Evolutionary conservation across 2,888 invertebrate species (phyloP).

Genomic region (Arge pagana): DNA sequence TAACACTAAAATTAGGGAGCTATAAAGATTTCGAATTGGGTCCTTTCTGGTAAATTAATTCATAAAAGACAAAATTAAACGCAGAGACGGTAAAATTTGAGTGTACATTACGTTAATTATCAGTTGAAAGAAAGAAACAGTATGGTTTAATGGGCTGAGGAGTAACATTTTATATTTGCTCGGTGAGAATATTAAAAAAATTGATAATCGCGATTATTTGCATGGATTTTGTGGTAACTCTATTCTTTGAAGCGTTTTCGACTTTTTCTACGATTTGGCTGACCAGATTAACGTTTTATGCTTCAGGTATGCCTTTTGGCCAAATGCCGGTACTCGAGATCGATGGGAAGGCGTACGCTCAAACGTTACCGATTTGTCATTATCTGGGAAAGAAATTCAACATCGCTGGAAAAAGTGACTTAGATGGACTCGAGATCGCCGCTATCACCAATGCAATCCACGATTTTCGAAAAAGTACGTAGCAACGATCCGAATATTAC

Average conservation of each 20-base stretch:
- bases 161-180: too few relatives aligned
- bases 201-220: too few relatives aligned
- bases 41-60: too few relatives aligned
- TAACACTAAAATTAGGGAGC: too few relatives aligned
- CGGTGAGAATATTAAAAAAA: too few relatives aligned
- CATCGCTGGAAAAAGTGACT: constrained; percentile 44
- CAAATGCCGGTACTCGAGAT: constrained; percentile 48
- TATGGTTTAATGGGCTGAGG: too few relatives aligned
- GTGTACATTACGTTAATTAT: too few relatives aligned
- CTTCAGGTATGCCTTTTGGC: constrained; percentile 46
- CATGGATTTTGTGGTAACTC: not conserved
- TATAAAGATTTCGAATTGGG: too few relatives aligned
- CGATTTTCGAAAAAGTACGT: constrained; percentile 46
- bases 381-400: constrained; percentile 47
- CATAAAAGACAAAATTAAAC: too few relatives aligned
- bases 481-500: not conserved
- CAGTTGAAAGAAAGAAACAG: too few relatives aligned
- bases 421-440: constrained; percentile 45
- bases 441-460: constrained; percentile 41
- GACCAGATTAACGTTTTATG: too few relatives aligned
- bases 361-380: constrained; percentile 47
- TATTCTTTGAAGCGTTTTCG: not conserved
- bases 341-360: constrained; percentile 44
- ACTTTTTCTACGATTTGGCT: not conserved
- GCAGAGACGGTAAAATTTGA: too few relatives aligned